These are phyloP conservation scores for Harpagoxenus sublaevis DNA, from an alignment of 2,888 invertebrate species.

Conservation along the genomic window DNA sequence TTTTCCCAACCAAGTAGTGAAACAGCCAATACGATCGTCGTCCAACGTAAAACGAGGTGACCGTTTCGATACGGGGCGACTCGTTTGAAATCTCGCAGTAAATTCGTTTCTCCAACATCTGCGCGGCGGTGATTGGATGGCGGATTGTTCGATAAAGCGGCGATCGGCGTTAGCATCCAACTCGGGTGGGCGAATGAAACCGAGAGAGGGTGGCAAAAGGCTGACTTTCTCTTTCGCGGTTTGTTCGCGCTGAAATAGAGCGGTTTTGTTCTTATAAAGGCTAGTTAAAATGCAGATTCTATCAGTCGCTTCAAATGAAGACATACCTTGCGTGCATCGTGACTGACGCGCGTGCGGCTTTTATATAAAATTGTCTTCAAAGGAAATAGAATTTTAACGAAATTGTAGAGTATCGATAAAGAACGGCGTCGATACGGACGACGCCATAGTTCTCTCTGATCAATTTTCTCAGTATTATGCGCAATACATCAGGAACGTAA, in stretches of 20 bases:
- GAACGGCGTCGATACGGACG: background rate
- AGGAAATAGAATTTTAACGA: slow-evolving; percentile 29
- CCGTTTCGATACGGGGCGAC: slow-evolving; percentile 31
- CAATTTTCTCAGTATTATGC: background rate
- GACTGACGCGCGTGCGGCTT: slow-evolving; percentile 17
- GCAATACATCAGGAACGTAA: background rate
- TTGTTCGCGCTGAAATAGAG: slow-evolving; percentile 49
- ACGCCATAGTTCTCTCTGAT: background rate
- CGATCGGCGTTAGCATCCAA: slow-evolving; percentile 50
- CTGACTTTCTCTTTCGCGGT: slow-evolving; percentile 39
- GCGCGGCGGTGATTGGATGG: slow-evolving; percentile 74
- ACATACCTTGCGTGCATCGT: slow-evolving; percentile 8
- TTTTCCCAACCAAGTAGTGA: slow-evolving; percentile 15
- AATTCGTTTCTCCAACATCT: slow-evolving; percentile 76
- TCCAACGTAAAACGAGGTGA: slow-evolving; percentile 36
- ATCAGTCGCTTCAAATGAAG: slow-evolving; percentile 59
- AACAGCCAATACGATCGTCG: slow-evolving; percentile 42
- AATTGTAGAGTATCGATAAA: background rate
- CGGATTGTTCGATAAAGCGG: slow-evolving; percentile 70
- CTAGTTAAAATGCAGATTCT: slow-evolving; percentile 81
- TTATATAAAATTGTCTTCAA: slow-evolving; percentile 31
- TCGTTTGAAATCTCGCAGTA: slow-evolving; percentile 70
- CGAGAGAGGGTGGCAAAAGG: slow-evolving; percentile 22
- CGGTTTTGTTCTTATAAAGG: slow-evolving; percentile 66
- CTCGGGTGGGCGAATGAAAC: slow-evolving; percentile 29